Conservation (phyloP, 2,888 invertebrate genomes). For the Chalcis sispes region DNA sequence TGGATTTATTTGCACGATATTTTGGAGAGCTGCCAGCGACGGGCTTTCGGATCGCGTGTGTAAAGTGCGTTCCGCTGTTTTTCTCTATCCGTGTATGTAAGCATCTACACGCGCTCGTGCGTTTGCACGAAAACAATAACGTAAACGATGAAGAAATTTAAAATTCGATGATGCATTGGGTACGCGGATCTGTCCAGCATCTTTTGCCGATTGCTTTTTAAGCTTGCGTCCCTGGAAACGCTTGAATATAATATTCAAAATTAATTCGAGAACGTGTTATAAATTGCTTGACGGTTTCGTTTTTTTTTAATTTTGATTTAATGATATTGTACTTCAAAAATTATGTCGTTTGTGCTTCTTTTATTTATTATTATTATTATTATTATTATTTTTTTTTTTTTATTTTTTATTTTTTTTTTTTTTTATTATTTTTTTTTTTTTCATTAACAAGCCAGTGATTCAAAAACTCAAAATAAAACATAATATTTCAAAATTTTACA, state of each 20-base stretch:
- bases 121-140: conserved; percentile 16
- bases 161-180: neutral
- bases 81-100: too few species aligned
- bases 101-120: neutral
- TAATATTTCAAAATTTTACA: too few species aligned
- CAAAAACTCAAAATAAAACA: too few species aligned
- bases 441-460: too few species aligned
- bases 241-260: neutral
- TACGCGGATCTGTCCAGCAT: conserved; percentile 12
- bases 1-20: conserved; percentile 67
- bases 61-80: conserved; percentile 22
- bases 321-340: too few species aligned
- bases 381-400: too few species aligned
- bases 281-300: neutral
- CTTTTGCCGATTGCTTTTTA: neutral
- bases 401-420: too few species aligned
- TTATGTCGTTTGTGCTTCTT: too few species aligned
- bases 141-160: conserved; percentile 6
- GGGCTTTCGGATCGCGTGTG: conserved; percentile 7
- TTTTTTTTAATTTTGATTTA: too few species aligned
- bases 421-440: too few species aligned
- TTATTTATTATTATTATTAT: too few species aligned
- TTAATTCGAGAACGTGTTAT: neutral
- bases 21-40: conserved; percentile 65
- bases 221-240: neutral